phyloP scores from a whole-genome alignment of 2,888 invertebrate species.

The Oxystoma pomonae region DNA sequence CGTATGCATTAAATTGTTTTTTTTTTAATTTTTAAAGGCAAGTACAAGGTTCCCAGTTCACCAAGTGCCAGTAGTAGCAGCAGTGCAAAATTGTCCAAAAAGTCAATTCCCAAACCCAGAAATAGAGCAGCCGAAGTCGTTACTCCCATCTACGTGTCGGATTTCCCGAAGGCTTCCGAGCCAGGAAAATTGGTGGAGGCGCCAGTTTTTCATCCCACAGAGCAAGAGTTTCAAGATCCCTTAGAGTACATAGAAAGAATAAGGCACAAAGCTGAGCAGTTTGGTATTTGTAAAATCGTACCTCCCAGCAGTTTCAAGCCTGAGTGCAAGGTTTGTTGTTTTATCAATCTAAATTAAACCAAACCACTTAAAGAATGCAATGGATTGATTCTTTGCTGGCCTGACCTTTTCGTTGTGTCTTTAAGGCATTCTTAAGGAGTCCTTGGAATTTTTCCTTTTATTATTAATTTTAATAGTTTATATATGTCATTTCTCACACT shows the following conservation, averaged over 20 bases:
- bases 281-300: slow-evolving; percentile 78
- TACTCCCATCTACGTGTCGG: slow-evolving; percentile 43
- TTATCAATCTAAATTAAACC: no score
- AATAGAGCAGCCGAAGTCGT: slow-evolving; percentile 33
- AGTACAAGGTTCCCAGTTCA: slow-evolving; percentile 46
- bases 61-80: slow-evolving; percentile 47
- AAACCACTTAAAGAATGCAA: no score
- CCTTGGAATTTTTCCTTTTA: no score
- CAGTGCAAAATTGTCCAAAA: slow-evolving; percentile 44
- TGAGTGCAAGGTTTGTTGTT: slow-evolving; percentile 60
- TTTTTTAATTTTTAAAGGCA: slow-evolving; percentile 22
- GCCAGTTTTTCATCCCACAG: slow-evolving; percentile 74
- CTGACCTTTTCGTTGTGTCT: no score
- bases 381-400: no score
- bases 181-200: slow-evolving; percentile 64
- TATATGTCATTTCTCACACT: no score
- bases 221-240: slow-evolving; percentile 84
- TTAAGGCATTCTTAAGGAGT: no score
- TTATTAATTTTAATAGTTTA: no score
- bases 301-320: slow-evolving; percentile 77
- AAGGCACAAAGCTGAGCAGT: slow-evolving; percentile 68
- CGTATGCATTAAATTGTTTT: no score
- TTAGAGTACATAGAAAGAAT: slow-evolving; percentile 80
- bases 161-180: slow-evolving; percentile 47
- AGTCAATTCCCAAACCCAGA: slow-evolving; percentile 36